Evolutionary conservation across 2,797 vertebrate genomes (phyloP), one percentile per base, ranked within the genome.

Genomic region (Paedocypris micromegethes): DNA sequence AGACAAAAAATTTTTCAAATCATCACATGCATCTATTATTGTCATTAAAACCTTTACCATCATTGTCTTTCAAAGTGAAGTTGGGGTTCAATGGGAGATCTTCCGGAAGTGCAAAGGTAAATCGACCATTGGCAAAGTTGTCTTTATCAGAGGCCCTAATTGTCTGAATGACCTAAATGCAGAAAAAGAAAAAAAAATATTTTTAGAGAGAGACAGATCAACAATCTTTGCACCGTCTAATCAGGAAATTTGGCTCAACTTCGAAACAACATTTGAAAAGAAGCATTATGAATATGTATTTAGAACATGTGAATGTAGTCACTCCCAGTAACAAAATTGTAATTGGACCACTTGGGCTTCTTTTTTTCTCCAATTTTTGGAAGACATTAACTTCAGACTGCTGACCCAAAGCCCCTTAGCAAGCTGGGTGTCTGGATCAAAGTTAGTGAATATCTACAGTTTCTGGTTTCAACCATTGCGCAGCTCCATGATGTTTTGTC

Each of bases 41-140:
- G 23, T 23, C 23, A 23, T 23, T 23, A 23, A 23, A 23, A 23
- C 23, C 23, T 60, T 70, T 91, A 97, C 94, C 94, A 93, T 93
- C 90, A 68, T 97, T 97, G 79, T 96, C 93, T 83, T 89, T 93
- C 65, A 97, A 68, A 4, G 93, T 93, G 82, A 97, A 95, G 82
- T 95, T 95, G 38, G 92, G 91, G 75, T 93, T 93, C 53, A 80
- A 47, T 44, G 87, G 78, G 66, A 89, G 80, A 9, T 80, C 88
- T 57, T 88, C 85, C 72, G 92, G 88, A 47, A 92, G 79, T 58
- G 87, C 88, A 79, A 93, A 95, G 81, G 88, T 88, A 81, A 95
- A 94, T 67, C 84, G 86, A 3, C 94, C 94, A 72, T 94, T 95
- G 74, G 91, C 91, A 79, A 93, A 90, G 81, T 92, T 89, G 78